A percentile compares a stretch with the other conserved stretches of the same genome.
These are phyloP conservation scores for Melanocharis versteri DNA, from an alignment of 2,113 vertebrate genomes.

Conservation along the genomic window DNA sequence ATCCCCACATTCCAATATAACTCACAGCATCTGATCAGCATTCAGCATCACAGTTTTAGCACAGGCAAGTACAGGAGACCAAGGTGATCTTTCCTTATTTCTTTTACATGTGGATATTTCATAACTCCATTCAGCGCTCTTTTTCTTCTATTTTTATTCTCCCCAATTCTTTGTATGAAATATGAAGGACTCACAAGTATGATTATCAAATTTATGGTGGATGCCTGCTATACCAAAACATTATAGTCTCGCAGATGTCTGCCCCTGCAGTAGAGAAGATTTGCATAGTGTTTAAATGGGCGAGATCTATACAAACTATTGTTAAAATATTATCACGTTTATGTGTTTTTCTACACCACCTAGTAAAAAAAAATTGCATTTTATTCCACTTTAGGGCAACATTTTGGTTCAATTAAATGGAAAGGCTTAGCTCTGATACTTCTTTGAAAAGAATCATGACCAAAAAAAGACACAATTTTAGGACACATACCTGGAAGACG, in stretches of 20 bases:
- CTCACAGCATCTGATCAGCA: neutral
- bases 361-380: slow-evolving; percentile 58
- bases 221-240: slow-evolving; percentile 38
- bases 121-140: neutral
- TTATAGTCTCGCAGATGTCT: slow-evolving; percentile 62
- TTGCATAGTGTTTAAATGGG: slow-evolving; percentile 67
- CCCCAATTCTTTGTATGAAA: slow-evolving; percentile 2
- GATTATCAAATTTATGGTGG: slow-evolving; percentile 68
- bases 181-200: slow-evolving; percentile 60
- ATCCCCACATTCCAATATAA: slow-evolving; percentile 34
- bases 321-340: slow-evolving; percentile 73
- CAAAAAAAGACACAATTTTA: slow-evolving; percentile 54
- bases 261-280: slow-evolving; percentile 69
- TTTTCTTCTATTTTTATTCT: neutral
- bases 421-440: slow-evolving; percentile 63
- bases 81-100: slow-evolving; percentile 31
- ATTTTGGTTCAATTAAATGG: slow-evolving; percentile 75
- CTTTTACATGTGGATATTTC: slow-evolving; percentile 36
- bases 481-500: slow-evolving; percentile 7
- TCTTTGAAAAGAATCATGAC: slow-evolving; percentile 68
- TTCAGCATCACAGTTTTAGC: neutral
- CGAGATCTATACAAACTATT: slow-evolving; percentile 67
- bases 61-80: slow-evolving; percentile 22
- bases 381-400: slow-evolving; percentile 69
- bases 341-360: slow-evolving; percentile 66